Evolutionary conservation across 2,797 vertebrate species (phyloP).

Genomic region (Xenopus petersii): DNA sequence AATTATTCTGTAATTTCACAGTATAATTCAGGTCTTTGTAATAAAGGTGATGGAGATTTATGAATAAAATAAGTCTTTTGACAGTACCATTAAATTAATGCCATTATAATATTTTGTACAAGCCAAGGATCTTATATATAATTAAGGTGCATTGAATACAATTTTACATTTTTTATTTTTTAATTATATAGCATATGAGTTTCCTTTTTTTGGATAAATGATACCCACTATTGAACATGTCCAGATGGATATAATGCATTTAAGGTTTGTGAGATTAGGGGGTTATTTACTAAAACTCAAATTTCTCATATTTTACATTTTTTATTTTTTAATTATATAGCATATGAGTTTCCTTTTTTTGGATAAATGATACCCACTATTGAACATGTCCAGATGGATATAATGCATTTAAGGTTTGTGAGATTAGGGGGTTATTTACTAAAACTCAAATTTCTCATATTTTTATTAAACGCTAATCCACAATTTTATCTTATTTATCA

Average conservation of each 20-base stretch:
- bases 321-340: too few species aligned
- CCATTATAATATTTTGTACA: constrained; percentile 38
- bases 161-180: constrained; percentile 21
- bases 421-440: too few species aligned
- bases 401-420: too few species aligned
- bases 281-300: too few species aligned
- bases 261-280: too few species aligned
- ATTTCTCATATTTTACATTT: too few species aligned
- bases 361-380: constrained; percentile 27
- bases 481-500: too few species aligned
- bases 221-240: constrained; percentile 25
- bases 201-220: constrained; percentile 16
- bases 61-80: constrained; percentile 41
- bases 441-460: too few species aligned
- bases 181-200: constrained; percentile 21
- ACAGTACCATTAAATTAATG: constrained; percentile 31
- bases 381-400: constrained; percentile 2
- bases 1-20: constrained; percentile 34
- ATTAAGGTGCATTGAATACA: constrained; percentile 26
- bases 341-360: constrained; percentile 3
- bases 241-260: not conserved
- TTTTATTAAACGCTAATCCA: too few species aligned
- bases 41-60: constrained; percentile 38
- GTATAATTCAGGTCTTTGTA: constrained; percentile 34
- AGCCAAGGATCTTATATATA: constrained; percentile 35